Base-by-base conservation (phyloP, 2,797 vertebrate species). In the Gallinago nigripennis region DNA sequence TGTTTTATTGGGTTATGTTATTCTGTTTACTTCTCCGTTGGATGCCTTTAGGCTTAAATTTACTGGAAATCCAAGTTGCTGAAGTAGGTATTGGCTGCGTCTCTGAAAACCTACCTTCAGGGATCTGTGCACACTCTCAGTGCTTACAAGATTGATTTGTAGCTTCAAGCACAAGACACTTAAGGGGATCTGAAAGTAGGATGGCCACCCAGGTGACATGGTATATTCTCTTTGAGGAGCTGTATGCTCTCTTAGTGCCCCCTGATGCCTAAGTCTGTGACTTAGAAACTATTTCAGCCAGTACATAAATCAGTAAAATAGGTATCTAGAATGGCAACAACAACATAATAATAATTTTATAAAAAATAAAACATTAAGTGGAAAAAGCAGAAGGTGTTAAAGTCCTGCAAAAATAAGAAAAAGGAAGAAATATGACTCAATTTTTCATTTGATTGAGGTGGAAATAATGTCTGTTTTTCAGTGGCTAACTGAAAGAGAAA, bases 1-100 rank as follows among this genome's bases (percentile, higher is more conserved):
- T 28, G 5, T 39, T n/a, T 48, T 88, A 45, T 12, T 86, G 58
- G 33, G 3, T 76, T 79, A 46, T 41, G 51, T 21, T 61, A 2
- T 37, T 86, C 10, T 85, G 20, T 95, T 94, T 94, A 80, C 45
- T 83, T 68, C 57, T 80, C 60, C 37, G 35, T 50, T 75, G 43
- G 12, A 43, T 65, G 61, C 71, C 82, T 94, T 69, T 54, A 81
- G 69, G 61, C 61, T 93, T 71, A 92, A 71, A 93, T 87, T 87
- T 93, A 75, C 76, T 81, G 82, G 95, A 95, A 96, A 93, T 85
- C 84, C 68, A 91, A 81, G 81, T 41, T 94, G 81, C 88, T 95
- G 92, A 93, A 94, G 81, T 54, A 85, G 75, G 53, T 84, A 91
- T 87, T 85, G 68, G 65, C 60, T 90, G 48, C 23, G 50, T 68